These are phyloP conservation scores for Aphelinus atriplicis DNA, from an alignment of 1,140 invertebrate genomes.

Conservation along the genomic window DNA sequence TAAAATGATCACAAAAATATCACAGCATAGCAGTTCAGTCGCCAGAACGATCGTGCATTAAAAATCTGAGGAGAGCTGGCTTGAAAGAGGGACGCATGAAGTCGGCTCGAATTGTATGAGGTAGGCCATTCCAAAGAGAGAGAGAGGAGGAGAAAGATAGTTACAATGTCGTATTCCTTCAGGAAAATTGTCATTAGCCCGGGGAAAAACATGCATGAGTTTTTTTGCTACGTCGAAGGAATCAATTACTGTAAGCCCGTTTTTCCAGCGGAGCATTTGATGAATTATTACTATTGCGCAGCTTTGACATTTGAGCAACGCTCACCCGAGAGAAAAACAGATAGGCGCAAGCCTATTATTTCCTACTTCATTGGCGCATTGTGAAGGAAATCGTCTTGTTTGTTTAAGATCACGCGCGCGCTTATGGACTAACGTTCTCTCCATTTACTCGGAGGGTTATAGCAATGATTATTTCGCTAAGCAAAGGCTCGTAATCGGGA, in stretches of 20 bases:
- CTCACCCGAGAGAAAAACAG: background rate
- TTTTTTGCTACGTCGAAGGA: background rate
- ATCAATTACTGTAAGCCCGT: slow-evolving; percentile 22
- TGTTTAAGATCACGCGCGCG: slow-evolving; percentile 4
- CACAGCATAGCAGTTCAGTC: too few relatives aligned
- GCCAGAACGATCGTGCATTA: too few relatives aligned
- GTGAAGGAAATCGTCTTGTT: slow-evolving; percentile 36
- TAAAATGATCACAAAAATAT: too few relatives aligned
- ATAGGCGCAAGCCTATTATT: slow-evolving; percentile 24
- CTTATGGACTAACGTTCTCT: slow-evolving; percentile 1
- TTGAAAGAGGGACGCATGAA: too few relatives aligned
- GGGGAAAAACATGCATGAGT: too few relatives aligned
- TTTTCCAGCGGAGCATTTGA: slow-evolving; percentile 14
- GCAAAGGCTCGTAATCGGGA: too few relatives aligned
- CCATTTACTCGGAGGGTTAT: slow-evolving; percentile 10
- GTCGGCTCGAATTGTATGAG: too few relatives aligned
- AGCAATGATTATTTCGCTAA: background rate
- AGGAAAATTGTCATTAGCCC: too few relatives aligned
- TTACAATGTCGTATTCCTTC: too few relatives aligned
- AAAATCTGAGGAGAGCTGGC: too few relatives aligned
- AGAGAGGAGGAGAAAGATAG: too few relatives aligned
- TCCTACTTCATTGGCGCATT: slow-evolving; percentile 32
- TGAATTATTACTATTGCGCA: slow-evolving; percentile 38
- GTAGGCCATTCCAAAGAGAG: too few relatives aligned
- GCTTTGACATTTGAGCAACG: slow-evolving; percentile 38